Conservation (phyloP, 2,888 invertebrate species). For the Serrognathus titanus region DNA sequence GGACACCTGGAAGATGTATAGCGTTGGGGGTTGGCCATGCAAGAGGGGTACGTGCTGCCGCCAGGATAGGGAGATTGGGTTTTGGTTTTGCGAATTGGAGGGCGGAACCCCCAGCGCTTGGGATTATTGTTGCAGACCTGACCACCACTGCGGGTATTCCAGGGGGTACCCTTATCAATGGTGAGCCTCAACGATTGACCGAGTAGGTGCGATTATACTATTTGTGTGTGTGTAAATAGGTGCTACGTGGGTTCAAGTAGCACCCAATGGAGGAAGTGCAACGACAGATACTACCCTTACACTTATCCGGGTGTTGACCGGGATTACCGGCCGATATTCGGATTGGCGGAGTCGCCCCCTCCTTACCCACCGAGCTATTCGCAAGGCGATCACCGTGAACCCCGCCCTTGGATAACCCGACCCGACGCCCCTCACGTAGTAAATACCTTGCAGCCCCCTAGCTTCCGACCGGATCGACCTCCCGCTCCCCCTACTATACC, state of each 20-base stretch:
- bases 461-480: constrained; percentile 39
- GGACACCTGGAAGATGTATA: constrained; percentile 66
- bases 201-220: too few relatives aligned
- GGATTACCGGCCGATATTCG: neutral
- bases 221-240: constrained; percentile 50
- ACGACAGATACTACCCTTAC: constrained; percentile 75
- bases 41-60: constrained; percentile 63
- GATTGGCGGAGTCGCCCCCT: constrained; percentile 5
- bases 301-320: constrained; percentile 37
- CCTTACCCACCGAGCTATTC: constrained; percentile 1
- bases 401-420: constrained; percentile 16
- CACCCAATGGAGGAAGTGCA: constrained; percentile 86
- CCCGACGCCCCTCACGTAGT: constrained; percentile 4
- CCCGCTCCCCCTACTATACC: constrained; percentile 44
- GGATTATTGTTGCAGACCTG: constrained; percentile 84
- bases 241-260: constrained; percentile 76
- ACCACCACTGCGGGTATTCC: constrained; percentile 80
- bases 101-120: constrained; percentile 66
- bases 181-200: constrained; percentile 49
- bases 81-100: constrained; percentile 82
- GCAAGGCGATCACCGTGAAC: constrained; percentile 8
- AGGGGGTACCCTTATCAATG: constrained; percentile 79
- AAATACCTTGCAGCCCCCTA: constrained; percentile 13
- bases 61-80: constrained; percentile 71
- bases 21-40: constrained; percentile 79